phyloP scores from a whole-genome alignment of 2,797 vertebrate species.

The Tiaroga cobitis region DNA sequence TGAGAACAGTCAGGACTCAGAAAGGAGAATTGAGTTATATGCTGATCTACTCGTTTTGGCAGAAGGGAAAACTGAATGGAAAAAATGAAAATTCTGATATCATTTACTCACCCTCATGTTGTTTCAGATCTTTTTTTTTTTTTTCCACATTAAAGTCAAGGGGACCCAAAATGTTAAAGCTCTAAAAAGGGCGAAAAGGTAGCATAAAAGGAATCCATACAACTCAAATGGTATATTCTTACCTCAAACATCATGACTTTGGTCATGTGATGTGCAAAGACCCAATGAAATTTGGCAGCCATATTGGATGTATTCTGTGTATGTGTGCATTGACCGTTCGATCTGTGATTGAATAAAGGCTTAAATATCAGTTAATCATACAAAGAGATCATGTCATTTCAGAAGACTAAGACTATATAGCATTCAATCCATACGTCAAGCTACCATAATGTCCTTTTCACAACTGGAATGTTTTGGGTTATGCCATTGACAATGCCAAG shows the following conservation, averaged over 20 bases:
- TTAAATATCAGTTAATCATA: background rate
- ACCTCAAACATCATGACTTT: background rate
- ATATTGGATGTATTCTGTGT: background rate
- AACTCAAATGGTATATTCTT: background rate
- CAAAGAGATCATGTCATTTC: background rate
- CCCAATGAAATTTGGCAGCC: background rate
- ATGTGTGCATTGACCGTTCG: background rate
- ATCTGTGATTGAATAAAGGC: background rate
- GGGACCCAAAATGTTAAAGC: background rate
- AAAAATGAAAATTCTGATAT: background rate
- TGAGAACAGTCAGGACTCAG: conserved; percentile 12
- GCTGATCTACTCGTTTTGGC: background rate
- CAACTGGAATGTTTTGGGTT: background rate
- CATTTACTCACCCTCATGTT: background rate
- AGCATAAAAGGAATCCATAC: background rate
- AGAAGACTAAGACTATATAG: background rate
- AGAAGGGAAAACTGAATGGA: background rate
- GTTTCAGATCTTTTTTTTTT: background rate
- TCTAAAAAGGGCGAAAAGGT: background rate
- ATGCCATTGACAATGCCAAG: background rate
- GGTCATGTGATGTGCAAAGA: background rate
- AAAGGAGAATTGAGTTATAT: conserved; percentile 28
- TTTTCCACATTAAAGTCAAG: background rate
- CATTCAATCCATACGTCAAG: background rate
- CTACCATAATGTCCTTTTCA: background rate